These are phyloP conservation scores for Whitmania pigra DNA, from an alignment of 1,140 invertebrate genomes.

Conservation along the genomic window DNA sequence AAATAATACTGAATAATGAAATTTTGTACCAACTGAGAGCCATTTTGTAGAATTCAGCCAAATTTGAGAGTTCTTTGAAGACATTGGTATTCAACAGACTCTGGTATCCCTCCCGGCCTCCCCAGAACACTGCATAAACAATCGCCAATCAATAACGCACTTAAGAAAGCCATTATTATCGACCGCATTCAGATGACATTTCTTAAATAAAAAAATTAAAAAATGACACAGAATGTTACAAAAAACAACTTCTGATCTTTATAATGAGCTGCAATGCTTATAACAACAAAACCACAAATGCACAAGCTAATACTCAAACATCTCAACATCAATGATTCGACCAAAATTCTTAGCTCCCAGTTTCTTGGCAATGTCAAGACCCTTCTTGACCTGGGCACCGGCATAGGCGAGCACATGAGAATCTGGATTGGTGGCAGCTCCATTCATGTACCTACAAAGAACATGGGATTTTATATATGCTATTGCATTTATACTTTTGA, in stretches of 20 bases:
- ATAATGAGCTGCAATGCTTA: not conserved
- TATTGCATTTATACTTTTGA: no score
- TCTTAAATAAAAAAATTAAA: not conserved
- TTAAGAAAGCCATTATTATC: not conserved
- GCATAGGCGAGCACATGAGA: slow-evolving; percentile 49
- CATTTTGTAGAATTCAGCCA: slow-evolving; percentile 52
- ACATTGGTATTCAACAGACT: slow-evolving; percentile 51
- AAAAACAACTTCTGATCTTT: not conserved
- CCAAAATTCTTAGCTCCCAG: slow-evolving; percentile 51
- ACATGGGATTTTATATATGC: no score
- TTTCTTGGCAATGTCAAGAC: slow-evolving; percentile 51
- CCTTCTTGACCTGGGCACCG: slow-evolving; percentile 53
- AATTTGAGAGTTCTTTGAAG: slow-evolving; percentile 49
- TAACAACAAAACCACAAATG: not conserved
- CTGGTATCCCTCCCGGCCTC: slow-evolving; percentile 51
- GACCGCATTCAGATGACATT: not conserved
- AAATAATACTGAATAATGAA: not conserved
- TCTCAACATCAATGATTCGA: slow-evolving; percentile 22
- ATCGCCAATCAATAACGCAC: not conserved
- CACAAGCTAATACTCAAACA: not conserved
- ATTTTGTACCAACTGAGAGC: slow-evolving; percentile 41
- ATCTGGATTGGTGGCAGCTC: slow-evolving; percentile 51
- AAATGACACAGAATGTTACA: not conserved
- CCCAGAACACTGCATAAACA: slow-evolving; percentile 46
- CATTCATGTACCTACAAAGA: slow-evolving; percentile 47